These are phyloP conservation scores for Aegotheles bennettii DNA, from an alignment of 2,113 vertebrate genomes.

Conservation along the genomic window DNA sequence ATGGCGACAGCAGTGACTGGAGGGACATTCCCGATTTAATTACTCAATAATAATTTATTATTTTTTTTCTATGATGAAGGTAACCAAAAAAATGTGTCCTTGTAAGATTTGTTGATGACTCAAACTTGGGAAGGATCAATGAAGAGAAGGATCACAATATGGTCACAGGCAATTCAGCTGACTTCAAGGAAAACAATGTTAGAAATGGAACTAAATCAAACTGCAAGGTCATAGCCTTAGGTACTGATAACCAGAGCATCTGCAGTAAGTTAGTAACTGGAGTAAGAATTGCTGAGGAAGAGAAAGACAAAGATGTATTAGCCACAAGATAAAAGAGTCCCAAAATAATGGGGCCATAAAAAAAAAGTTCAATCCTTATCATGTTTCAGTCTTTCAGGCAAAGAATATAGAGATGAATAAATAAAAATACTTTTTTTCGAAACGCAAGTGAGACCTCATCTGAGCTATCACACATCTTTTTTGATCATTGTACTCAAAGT, in stretches of 20 bases:
- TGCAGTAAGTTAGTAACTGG: background rate
- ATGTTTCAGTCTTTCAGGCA: background rate
- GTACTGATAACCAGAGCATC: background rate
- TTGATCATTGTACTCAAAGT: background rate
- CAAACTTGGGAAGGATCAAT: background rate
- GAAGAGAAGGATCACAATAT: background rate
- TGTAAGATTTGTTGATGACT: background rate
- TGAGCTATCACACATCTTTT: background rate
- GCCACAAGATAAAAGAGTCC: background rate
- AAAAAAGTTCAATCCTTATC: background rate
- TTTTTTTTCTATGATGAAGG: background rate
- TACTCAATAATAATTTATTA: background rate
- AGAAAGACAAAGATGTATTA: background rate
- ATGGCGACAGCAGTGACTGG: background rate
- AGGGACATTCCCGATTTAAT: background rate
- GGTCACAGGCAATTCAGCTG: background rate
- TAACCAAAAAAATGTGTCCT: accelerated
- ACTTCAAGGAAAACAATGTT: background rate
- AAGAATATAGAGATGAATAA: background rate
- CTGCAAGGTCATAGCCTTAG: background rate
- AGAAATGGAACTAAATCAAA: background rate
- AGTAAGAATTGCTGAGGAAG: background rate
- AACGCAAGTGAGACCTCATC: background rate
- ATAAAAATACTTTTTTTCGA: background rate
- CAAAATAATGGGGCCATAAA: background rate